Base-by-base conservation (phyloP, 2,113 vertebrate genomes). In the Psophia crepitans region DNA sequence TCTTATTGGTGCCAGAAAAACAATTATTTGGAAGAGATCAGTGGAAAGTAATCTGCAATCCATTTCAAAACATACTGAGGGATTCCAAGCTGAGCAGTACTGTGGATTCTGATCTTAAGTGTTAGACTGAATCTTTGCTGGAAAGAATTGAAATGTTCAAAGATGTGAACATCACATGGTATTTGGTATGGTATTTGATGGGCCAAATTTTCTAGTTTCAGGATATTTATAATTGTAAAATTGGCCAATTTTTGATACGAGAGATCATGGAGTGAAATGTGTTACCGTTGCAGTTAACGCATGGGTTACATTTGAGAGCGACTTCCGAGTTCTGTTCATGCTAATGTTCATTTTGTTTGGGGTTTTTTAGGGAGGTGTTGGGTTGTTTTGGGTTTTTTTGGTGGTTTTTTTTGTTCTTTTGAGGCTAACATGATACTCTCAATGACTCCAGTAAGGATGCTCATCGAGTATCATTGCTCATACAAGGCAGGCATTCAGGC, bases 171-270 rank as follows among this genome's bases (percentile, higher is more conserved):
- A 8, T 64, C 9, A 1, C 35, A 7, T 48, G 32, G 71, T 82
- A 57, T 17, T 46, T 27, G 53, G 23, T 64, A 4, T 53, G 53
- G 8, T 64, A 8, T 74, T 68, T 48, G 9, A 27, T 58, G 44
- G 46, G 32, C 17, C 23, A 22, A 4, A 58, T 51, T 33, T 44
- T 58, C 37, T 58, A 32, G 14, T 66, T 54, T 56, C 56, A 58
- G 41, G 17, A 26, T 15, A 6, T 0, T 0, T n/a, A 15, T 16
- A 15, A 22, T 11, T 85, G 44, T 49, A 33, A 56, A 83, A 30
- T n/a, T 11, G 13, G 33, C 8, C 18, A 16, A 1, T 51, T 56
- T 65, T 57, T 70, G 2, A 5, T 35, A 23, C 0, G 18, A 44
- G 39, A 65, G 14, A 20, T 44, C n/a, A 26, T 0, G 9, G 58